These are phyloP conservation scores for Daphoenositta chrysoptera DNA, from an alignment of 2,113 vertebrate genomes.

Conservation along the genomic window DNA sequence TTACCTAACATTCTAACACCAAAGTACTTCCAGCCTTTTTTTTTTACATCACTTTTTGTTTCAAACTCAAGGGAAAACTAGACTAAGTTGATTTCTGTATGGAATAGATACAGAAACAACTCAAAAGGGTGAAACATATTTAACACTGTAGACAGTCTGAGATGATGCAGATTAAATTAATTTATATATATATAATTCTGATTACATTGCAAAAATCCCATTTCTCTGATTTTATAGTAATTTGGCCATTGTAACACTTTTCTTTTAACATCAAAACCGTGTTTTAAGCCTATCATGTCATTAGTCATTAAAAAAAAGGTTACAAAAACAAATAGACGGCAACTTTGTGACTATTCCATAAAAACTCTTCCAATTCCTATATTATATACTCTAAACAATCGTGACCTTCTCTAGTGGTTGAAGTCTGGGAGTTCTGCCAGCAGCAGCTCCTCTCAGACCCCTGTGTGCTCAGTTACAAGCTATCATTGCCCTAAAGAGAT, in stretches of 20 bases:
- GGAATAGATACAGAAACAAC: background rate
- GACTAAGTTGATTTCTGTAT: background rate
- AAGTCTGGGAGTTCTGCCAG: background rate
- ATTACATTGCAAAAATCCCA: background rate
- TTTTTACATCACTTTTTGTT: background rate
- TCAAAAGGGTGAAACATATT: background rate
- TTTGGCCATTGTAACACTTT: background rate
- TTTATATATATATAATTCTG: background rate
- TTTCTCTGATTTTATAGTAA: background rate
- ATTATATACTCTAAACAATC: background rate
- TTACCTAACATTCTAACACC: background rate
- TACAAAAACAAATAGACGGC: background rate
- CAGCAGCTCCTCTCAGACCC: background rate
- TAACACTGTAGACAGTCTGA: background rate
- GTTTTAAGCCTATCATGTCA: background rate
- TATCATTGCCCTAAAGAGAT: background rate
- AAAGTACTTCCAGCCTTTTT: background rate
- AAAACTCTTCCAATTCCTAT: background rate
- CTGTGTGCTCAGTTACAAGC: background rate
- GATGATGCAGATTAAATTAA: background rate
- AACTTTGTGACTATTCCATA: background rate
- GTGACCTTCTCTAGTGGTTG: background rate
- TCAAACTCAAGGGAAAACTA: background rate
- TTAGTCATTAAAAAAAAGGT: background rate
- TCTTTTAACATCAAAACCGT: background rate